phyloP scores from a whole-genome alignment of 2,113 vertebrate genomes.

The Prunella fulvescens region DNA sequence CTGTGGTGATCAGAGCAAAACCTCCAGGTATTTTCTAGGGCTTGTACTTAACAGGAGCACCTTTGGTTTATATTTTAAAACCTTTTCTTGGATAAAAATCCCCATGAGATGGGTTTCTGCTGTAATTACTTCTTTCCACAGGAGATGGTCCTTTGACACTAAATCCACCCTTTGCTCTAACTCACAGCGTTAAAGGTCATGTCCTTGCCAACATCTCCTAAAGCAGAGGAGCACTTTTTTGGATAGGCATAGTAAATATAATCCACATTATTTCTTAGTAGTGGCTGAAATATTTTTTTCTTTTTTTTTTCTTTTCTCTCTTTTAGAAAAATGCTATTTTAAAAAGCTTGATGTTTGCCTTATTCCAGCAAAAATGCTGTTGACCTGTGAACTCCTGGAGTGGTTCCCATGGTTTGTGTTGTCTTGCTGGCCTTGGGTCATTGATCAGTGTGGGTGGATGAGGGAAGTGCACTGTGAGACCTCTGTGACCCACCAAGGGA shows the following conservation, averaged over 20 bases:
- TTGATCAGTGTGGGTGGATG: neutral
- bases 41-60: constrained; percentile 37
- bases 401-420: neutral
- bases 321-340: neutral
- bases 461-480: fast-evolving
- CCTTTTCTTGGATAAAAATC: constrained; percentile 34
- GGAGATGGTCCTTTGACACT: neutral
- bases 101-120: neutral
- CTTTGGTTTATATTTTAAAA: constrained; percentile 29
- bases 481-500: neutral
- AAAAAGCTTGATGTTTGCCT: neutral
- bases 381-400: neutral
- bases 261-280: neutral
- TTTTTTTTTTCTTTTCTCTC: neutral
- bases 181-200: neutral
- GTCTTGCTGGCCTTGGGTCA: neutral
- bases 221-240: neutral
- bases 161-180: neutral
- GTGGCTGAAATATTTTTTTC: neutral
- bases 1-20: constrained; percentile 25
- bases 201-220: neutral
- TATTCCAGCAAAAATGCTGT: neutral
- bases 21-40: neutral
- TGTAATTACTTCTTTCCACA: neutral
- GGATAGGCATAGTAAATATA: neutral